Base-by-base conservation (phyloP, 2,113 vertebrate genomes). In the Paracanthobrama guichenoti region DNA sequence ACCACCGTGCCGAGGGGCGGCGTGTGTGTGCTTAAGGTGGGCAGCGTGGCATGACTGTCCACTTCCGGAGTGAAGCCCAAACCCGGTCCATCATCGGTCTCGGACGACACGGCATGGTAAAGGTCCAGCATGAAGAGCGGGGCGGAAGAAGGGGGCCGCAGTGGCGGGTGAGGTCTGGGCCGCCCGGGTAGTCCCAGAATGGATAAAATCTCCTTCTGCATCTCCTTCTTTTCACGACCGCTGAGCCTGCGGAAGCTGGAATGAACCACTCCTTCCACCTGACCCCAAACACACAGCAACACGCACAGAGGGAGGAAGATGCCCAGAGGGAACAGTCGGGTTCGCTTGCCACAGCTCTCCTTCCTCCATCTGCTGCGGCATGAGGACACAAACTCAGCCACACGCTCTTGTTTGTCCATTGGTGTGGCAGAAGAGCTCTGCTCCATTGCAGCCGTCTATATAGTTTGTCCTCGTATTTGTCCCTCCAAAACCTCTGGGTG, bases 71-170 rank as follows among this genome's bases (percentile, higher is more conserved):
- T 84, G 46, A 90, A 94, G 14, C 92, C 91, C 46, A 84, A 77
- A 75, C 85, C 88, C 0, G 66, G 87, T 77, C 46, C 93, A 66
- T 90, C 94, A 87, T 88, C 93, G 28, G 86, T 93, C 12, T 95
- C 95, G 0, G 89, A 91, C 5, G 95, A 95, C 94, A 97, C 93
- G 86, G 96, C 96, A 89, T 95, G 97, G 92, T 98, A 98, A 13
- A 98, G 93, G 86, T 98, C 97, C 89, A 98, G 92, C 97, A 98
- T 98, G 94, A 98, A 98, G 86, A 97, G 96, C 0, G 97, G 97
- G 0, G 97, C 96, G 0, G 97, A 97, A 24, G 96, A 95, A 3
- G 97, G 95, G 1, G 95, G 94, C 0, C 95, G 90, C 4, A 93
- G 91, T 0, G 94, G 95, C 22, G 88, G 91, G 46, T 95, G 92